Conservation (phyloP, 1,140 invertebrate species). For the Cotesia chilonis region DNA sequence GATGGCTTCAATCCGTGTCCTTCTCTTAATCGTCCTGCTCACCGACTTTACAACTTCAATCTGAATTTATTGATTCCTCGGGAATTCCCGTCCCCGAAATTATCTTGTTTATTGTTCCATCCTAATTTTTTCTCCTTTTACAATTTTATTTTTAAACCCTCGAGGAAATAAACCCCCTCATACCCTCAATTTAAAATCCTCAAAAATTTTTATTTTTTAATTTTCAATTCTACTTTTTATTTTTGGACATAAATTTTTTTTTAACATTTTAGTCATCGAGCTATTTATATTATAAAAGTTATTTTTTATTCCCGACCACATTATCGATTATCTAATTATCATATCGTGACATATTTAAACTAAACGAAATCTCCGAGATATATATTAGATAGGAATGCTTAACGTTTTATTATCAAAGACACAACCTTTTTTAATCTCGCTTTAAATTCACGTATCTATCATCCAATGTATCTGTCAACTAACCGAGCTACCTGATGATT, state of each 20-base stretch:
- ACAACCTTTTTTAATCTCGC: not conserved
- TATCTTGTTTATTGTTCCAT: slow-evolving; percentile 55
- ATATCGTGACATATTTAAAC: slow-evolving; percentile 28
- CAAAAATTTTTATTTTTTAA: not conserved
- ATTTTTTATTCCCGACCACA: slow-evolving; percentile 47
- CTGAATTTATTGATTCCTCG: slow-evolving; percentile 56
- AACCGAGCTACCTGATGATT: slow-evolving; percentile 17
- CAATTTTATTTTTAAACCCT: slow-evolving; percentile 39
- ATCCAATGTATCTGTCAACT: slow-evolving; percentile 13
- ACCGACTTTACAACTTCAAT: slow-evolving; percentile 38
- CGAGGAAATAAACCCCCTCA: slow-evolving; percentile 14
- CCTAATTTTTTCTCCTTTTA: slow-evolving; percentile 44
- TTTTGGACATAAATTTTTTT: slow-evolving; percentile 14
- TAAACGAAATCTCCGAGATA: not conserved
- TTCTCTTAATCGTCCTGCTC: slow-evolving; percentile 38
- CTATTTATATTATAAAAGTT: not conserved
- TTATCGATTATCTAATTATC: slow-evolving; percentile 62
- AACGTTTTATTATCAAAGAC: not conserved
- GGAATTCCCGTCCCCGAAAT: slow-evolving; percentile 52
- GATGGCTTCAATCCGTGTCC: slow-evolving; percentile 35
- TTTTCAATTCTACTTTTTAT: not conserved
- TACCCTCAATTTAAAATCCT: too few species aligned
- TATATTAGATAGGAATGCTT: not conserved
- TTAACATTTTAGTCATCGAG: not conserved
- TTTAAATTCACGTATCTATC: slow-evolving; percentile 9